These are phyloP conservation scores for Drosophila melanica DNA, from an alignment of 1,140 invertebrate species.

Conservation along the genomic window DNA sequence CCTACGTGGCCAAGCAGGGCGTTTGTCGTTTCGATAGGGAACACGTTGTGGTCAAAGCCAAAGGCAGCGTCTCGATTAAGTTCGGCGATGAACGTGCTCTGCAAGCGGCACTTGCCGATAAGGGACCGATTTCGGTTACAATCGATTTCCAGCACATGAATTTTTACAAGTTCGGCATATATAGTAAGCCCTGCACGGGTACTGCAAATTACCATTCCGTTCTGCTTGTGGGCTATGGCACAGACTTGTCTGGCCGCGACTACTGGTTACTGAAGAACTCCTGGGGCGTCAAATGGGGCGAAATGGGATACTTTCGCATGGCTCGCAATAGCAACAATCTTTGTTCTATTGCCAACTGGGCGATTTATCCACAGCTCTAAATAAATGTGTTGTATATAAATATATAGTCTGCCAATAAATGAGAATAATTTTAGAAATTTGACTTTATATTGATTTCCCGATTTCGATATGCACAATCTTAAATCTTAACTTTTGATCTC, in stretches of 20 bases:
- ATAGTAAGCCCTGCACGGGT: conserved; percentile 87
- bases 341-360: conserved; percentile 83
- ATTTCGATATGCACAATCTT: too few species aligned
- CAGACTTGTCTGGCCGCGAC: conserved; percentile 78
- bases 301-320: conserved; percentile 87
- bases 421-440: neutral
- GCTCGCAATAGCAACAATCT: conserved; percentile 86
- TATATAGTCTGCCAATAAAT: too few species aligned
- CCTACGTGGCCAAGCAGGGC: conserved; percentile 88
- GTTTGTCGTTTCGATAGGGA: conserved; percentile 74
- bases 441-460: too few species aligned
- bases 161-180: conserved; percentile 88
- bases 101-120: conserved; percentile 88
- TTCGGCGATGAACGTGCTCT: conserved; percentile 88
- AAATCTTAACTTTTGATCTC: too few species aligned
- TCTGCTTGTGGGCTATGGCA: conserved; percentile 90
- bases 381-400: too few species aligned
- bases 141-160: conserved; percentile 89
- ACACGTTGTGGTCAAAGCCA: conserved; percentile 7
- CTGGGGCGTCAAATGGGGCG: conserved; percentile 86
- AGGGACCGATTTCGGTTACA: conserved; percentile 89
- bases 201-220: conserved; percentile 85
- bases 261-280: conserved; percentile 89
- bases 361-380: conserved; percentile 23
- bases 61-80: conserved; percentile 86